Base-by-base conservation (phyloP, 1,140 invertebrate species). In the Sinella curviseta region DNA sequence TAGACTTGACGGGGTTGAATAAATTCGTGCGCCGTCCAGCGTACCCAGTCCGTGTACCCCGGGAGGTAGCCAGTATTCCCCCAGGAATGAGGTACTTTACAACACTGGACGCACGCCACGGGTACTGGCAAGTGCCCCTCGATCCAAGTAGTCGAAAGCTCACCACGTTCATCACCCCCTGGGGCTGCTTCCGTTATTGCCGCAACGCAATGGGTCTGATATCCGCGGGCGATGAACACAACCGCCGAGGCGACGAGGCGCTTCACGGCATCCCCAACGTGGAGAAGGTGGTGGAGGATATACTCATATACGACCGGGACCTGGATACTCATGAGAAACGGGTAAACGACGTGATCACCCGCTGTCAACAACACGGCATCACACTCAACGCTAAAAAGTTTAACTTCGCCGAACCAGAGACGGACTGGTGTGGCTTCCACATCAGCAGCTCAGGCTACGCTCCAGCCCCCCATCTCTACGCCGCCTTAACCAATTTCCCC, bases 81-180 rank as follows among this genome's bases (percentile, higher is more conserved):
- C n/a, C n/a, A n/a, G n/a, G n/a, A n/a, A n/a, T n/a, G n/a, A n/a
- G n/a, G n/a, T n/a, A n/a, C 39, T 48, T 48, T 20, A 48, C 39
- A 48, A 48, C 39, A 12, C 20, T 48, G 20, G 39, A 65, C 57
- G 57, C 57, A 4, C 57, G 57, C 4, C 24, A 26, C 39, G 57
- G 57, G 14, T 88, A 86, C 74, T 88, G 86, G 86, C 84, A 87
- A 76, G 82, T 88, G 8, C 78, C 84, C 33, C 24, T 65, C 4
- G 57, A 65, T 8, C 8, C 8, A 65, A 4, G 4, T 8, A 65
- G 57, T 26, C 57, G 57, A 65, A 70, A 70, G 31, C 12, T 31
- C 65, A 70, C 65, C 26, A 33, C 65, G 14, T 70, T 70, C 65
- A 70, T 70, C 28, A 70, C 65, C 78, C 85, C 84, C 2, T 86